phyloP scores from a whole-genome alignment of 2,888 invertebrate species.

The Tetropium fuscum region DNA sequence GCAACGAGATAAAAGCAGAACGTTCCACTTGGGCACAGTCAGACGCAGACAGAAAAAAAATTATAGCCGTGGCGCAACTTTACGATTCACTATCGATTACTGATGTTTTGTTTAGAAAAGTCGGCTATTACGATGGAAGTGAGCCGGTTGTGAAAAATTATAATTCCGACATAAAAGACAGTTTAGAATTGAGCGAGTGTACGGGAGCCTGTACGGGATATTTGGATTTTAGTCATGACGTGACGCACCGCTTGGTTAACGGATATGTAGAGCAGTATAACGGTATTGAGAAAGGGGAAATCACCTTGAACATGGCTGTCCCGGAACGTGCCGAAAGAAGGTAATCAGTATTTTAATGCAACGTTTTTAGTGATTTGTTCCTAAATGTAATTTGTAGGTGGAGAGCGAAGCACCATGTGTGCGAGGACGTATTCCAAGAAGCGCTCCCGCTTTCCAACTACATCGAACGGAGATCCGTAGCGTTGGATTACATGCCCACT shows the following conservation, averaged over 20 bases:
- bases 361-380: too few species aligned
- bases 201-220: slow-evolving; percentile 51
- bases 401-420: slow-evolving; percentile 61
- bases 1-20: not conserved
- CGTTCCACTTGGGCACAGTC: not conserved
- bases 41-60: slow-evolving; percentile 13
- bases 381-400: too few species aligned
- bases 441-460: slow-evolving; percentile 67
- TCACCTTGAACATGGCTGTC: slow-evolving; percentile 47
- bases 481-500: slow-evolving; percentile 77
- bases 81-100: slow-evolving; percentile 42
- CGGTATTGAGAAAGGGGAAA: slow-evolving; percentile 16
- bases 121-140: slow-evolving; percentile 36
- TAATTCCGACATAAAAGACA: slow-evolving; percentile 57
- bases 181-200: slow-evolving; percentile 62
- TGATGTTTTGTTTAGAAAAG: slow-evolving; percentile 52
- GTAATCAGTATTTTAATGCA: slow-evolving; percentile 40
- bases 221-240: slow-evolving; percentile 54
- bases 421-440: slow-evolving; percentile 66
- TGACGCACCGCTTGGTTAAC: slow-evolving; percentile 58
- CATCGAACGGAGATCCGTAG: slow-evolving; percentile 70
- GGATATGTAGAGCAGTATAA: slow-evolving; percentile 42
- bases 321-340: slow-evolving; percentile 51
- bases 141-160: slow-evolving; percentile 58
- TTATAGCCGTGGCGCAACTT: slow-evolving; percentile 29